These are phyloP conservation scores for Caenorhabditis afra DNA, from an alignment of 2,888 invertebrate species.

Conservation along the genomic window DNA sequence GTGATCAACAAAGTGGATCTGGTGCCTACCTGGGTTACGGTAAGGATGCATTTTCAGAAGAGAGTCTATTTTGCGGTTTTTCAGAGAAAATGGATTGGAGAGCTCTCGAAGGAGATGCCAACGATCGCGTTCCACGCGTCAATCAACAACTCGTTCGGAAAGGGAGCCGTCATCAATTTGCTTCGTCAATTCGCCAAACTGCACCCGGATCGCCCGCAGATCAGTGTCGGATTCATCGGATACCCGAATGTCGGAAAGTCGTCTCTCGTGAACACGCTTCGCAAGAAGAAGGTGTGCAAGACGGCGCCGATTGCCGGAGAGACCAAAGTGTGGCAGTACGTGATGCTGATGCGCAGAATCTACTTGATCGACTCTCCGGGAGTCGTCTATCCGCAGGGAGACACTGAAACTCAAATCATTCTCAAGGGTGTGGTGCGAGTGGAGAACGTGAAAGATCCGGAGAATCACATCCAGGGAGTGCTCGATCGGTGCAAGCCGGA, in stretches of 20 bases:
- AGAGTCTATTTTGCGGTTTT: slow-evolving; percentile 25
- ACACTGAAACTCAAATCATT: slow-evolving; percentile 90
- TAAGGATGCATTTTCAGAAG: slow-evolving; percentile 72
- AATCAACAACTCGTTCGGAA: slow-evolving; percentile 97
- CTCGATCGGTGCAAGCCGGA: slow-evolving; percentile 90
- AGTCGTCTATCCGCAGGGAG: slow-evolving; percentile 94
- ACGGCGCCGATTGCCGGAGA: slow-evolving; percentile 96
- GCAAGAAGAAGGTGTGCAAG: slow-evolving; percentile 97
- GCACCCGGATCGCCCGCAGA: slow-evolving; percentile 93
- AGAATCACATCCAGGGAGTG: slow-evolving; percentile 93
- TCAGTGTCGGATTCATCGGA: slow-evolving; percentile 98
- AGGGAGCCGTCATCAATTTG: slow-evolving; percentile 95
- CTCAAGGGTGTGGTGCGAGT: slow-evolving; percentile 97
- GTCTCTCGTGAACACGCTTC: slow-evolving; percentile 95
- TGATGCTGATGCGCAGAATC: slow-evolving; percentile 96
- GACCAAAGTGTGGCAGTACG: slow-evolving; percentile 94
- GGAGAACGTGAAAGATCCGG: slow-evolving; percentile 93
- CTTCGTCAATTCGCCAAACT: slow-evolving; percentile 95
- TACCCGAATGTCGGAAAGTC: slow-evolving; percentile 99
- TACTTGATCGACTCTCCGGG: slow-evolving; percentile 99
- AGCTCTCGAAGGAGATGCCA: slow-evolving; percentile 94
- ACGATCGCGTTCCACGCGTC: slow-evolving; percentile 99
- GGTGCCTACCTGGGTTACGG: slow-evolving; percentile 96
- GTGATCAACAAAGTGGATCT: slow-evolving; percentile 92
- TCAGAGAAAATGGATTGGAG: slow-evolving; percentile 93